These are phyloP conservation scores for Oncorhynchus gorbuscha DNA, from an alignment of 2,113 vertebrate species.

Conservation along the genomic window DNA sequence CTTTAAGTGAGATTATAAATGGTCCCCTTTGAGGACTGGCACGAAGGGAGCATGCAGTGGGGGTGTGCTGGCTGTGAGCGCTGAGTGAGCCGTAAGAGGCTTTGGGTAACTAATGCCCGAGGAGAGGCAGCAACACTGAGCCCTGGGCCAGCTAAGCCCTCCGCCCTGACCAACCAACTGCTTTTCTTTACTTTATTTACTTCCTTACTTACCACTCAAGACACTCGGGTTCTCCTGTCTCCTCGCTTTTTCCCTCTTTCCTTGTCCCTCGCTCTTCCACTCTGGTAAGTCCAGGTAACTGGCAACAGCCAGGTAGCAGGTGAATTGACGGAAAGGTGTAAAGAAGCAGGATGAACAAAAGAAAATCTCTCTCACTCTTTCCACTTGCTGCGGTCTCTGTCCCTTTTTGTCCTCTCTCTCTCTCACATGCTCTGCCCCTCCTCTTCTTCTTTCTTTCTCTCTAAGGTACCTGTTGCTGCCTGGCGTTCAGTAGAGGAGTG, in stretches of 20 bases:
- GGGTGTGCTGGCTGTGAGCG: conserved; percentile 14
- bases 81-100: conserved; percentile 63
- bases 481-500: conserved; percentile 37
- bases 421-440: neutral
- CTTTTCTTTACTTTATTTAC: neutral
- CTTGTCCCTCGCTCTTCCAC: neutral
- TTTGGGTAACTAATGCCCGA: conserved; percentile 67
- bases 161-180: neutral
- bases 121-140: conserved; percentile 41
- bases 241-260: conserved; percentile 8
- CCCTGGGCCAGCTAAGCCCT: conserved; percentile 46
- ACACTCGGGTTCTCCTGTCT: conserved; percentile 12
- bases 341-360: neutral
- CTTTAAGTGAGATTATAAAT: conserved; percentile 9
- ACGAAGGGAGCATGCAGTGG: conserved; percentile 7
- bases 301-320: neutral
- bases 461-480: conserved; percentile 20
- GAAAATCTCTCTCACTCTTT: neutral
- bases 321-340: neutral
- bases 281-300: neutral
- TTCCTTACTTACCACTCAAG: conserved; percentile 51
- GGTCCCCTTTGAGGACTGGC: conserved; percentile 15
- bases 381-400: neutral
- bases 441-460: conserved; percentile 8
- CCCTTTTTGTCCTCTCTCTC: neutral